phyloP scores from a whole-genome alignment of 1,140 invertebrate genomes.

The Galendromus occidentalis region DNA sequence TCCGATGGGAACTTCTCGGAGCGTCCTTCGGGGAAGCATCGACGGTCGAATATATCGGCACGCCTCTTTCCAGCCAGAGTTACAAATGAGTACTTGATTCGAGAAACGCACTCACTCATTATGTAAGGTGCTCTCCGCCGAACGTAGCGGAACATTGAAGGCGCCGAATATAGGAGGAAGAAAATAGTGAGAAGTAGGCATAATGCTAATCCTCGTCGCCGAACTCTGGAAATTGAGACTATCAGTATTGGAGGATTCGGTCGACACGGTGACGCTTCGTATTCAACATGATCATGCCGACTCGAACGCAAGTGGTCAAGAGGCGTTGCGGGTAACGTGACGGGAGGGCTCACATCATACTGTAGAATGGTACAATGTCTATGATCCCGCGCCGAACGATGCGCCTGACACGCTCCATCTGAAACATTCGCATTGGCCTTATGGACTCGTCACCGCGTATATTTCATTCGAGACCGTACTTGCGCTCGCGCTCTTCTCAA shows the following conservation, averaged over 20 bases:
- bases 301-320: too few relatives aligned
- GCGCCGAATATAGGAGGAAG: conserved; percentile 42
- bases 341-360: background rate
- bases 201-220: background rate
- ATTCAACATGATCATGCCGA: too few relatives aligned
- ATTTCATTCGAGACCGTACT: too few relatives aligned
- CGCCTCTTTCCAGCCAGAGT: conserved; percentile 28
- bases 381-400: background rate
- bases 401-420: background rate
- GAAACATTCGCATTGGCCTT: too few relatives aligned
- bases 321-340: too few relatives aligned
- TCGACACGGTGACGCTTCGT: too few relatives aligned
- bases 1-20: conserved; percentile 9
- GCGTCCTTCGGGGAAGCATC: background rate
- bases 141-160: conserved; percentile 39
- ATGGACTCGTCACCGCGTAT: too few relatives aligned
- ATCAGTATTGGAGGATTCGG: too few relatives aligned
- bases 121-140: conserved; percentile 18
- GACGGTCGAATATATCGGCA: conserved; percentile 27
- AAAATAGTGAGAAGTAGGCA: background rate
- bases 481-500: too few relatives aligned
- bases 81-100: background rate
- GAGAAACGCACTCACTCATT: conserved; percentile 16
- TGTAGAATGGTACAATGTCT: background rate
- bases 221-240: background rate